These are phyloP conservation scores for Mythimna vitellina DNA, from an alignment of 2,888 invertebrate species.

Conservation along the genomic window DNA sequence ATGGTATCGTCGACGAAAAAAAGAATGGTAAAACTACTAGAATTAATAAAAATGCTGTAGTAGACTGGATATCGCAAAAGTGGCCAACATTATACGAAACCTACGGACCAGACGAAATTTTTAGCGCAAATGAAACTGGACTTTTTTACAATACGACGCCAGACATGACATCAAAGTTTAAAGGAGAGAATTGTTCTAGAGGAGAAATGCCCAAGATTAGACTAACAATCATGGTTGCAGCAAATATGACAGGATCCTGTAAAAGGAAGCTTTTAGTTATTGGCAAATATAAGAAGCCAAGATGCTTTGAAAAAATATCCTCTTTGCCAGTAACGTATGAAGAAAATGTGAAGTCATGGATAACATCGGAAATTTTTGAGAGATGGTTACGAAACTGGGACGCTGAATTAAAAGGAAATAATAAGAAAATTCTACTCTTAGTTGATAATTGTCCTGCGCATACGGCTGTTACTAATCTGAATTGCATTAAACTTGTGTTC, in stretches of 20 bases:
- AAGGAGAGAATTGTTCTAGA: background rate
- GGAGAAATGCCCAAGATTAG: background rate
- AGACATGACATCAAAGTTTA: background rate
- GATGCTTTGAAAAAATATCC: background rate
- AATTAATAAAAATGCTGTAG: background rate
- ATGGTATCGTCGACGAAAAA: background rate
- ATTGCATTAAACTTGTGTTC: background rate
- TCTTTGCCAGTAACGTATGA: background rate
- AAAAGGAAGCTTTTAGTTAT: background rate
- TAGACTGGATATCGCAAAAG: background rate
- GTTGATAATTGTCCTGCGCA: background rate
- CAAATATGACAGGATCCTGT: conserved; percentile 3
- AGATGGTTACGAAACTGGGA: background rate
- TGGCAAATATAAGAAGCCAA: background rate
- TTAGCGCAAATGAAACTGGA: background rate
- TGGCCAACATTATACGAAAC: background rate
- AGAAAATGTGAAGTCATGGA: background rate
- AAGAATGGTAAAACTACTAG: background rate
- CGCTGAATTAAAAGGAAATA: background rate
- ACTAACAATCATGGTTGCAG: conserved; percentile 1
- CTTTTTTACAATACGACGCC: background rate
- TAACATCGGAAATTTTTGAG: background rate
- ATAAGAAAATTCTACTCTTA: background rate
- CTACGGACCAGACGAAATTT: background rate
- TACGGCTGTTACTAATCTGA: background rate